These are phyloP conservation scores for Crotalus adamanteus DNA, from an alignment of 2,797 vertebrate species.

Conservation along the genomic window DNA sequence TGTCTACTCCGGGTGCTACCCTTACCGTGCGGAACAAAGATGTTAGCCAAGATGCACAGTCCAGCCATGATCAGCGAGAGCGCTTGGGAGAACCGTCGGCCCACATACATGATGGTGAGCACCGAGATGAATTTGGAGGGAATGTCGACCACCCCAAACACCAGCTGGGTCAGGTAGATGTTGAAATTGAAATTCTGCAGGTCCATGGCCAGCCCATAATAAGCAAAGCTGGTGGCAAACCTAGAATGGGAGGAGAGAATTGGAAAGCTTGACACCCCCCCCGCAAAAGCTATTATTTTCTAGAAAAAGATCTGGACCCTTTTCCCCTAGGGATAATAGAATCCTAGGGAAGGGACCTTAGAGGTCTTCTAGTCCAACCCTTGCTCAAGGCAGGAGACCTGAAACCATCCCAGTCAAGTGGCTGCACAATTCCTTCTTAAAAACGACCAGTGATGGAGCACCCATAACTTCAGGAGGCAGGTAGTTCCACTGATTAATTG, in stretches of 20 bases:
- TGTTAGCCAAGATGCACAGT: slow-evolving; percentile 73
- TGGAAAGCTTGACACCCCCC: not conserved
- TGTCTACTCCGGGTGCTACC: no score
- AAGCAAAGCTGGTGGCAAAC: slow-evolving; percentile 87
- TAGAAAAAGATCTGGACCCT: not conserved
- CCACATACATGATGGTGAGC: slow-evolving; percentile 74
- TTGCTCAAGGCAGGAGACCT: no score
- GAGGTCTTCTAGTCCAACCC: not conserved
- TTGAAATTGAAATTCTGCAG: slow-evolving; percentile 86
- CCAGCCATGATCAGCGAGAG: slow-evolving; percentile 75
- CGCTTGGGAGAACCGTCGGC: slow-evolving; percentile 75
- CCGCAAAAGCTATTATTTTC: not conserved
- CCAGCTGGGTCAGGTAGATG: slow-evolving; percentile 86
- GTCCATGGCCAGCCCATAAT: slow-evolving; percentile 86
- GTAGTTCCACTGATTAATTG: no score
- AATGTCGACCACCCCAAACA: slow-evolving; percentile 84
- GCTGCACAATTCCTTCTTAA: no score
- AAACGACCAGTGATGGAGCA: no score
- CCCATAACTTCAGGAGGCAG: no score
- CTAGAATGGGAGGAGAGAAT: slow-evolving; percentile 68
- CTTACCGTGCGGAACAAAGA: slow-evolving; percentile 79
- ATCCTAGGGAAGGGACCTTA: rapidly evolving
- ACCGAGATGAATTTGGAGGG: slow-evolving; percentile 81
- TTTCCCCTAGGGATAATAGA: not conserved
- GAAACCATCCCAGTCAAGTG: no score